These are phyloP conservation scores for Amyelois transitella DNA, from an alignment of 1,140 invertebrate species.

Conservation along the genomic window DNA sequence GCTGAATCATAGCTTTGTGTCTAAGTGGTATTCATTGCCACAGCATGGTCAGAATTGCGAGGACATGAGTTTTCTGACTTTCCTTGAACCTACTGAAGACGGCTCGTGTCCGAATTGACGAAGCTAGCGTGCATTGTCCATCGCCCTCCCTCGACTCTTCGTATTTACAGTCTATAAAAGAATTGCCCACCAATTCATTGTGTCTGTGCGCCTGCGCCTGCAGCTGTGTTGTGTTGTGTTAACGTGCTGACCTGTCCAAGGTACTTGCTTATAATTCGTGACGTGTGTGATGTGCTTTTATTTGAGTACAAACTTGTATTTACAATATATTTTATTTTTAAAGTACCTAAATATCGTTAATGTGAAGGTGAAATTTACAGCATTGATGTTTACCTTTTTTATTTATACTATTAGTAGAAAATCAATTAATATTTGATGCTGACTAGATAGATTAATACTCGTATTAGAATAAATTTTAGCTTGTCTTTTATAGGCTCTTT, in stretches of 20 bases:
- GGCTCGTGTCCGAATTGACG: neutral
- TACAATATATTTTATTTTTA: no score
- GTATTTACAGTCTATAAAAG: slow-evolving; percentile 63
- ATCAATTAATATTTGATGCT: no score
- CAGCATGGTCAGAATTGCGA: neutral
- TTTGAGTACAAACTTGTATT: neutral
- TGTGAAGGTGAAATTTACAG: no score
- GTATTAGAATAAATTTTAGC: no score
- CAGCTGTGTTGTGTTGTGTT: slow-evolving; percentile 66
- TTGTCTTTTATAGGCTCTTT: no score
- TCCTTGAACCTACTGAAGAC: slow-evolving; percentile 42
- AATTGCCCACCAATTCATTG: slow-evolving; percentile 42
- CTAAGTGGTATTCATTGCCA: neutral
- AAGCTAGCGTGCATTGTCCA: slow-evolving; percentile 21
- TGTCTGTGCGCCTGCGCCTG: slow-evolving; percentile 57
- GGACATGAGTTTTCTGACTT: neutral
- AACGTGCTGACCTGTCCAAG: slow-evolving; percentile 39
- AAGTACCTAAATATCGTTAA: no score
- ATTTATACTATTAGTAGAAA: no score
- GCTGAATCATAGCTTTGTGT: neutral
- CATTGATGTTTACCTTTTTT: no score
- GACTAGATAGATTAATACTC: no score
- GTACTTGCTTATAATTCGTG: slow-evolving; percentile 26
- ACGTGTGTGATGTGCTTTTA: neutral
- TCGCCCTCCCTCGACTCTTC: slow-evolving; percentile 41